These are phyloP conservation scores for Scytalopus superciliaris DNA, from an alignment of 2,113 vertebrate species.

Conservation along the genomic window DNA sequence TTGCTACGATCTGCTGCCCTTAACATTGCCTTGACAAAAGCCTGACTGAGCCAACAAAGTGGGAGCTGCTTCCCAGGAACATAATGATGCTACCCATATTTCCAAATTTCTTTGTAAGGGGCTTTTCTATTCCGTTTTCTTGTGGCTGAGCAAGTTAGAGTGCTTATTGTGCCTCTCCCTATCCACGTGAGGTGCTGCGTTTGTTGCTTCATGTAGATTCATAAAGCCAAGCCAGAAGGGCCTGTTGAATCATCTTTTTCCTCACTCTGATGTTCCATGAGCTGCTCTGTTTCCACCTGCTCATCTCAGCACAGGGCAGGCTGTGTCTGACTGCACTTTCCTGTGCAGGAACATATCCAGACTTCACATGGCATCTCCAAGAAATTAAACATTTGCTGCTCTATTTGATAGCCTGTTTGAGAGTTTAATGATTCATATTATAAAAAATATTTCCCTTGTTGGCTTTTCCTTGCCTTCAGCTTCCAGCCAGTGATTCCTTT, in stretches of 20 bases:
- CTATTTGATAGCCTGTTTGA: not conserved
- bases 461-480: constrained; percentile 25
- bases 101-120: not conserved
- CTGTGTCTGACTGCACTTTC: not conserved
- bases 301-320: fast-evolving
- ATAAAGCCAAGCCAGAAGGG: not conserved
- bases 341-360: not conserved
- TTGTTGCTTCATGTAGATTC: not conserved
- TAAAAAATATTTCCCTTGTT: constrained; percentile 20
- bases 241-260: not conserved
- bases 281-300: not conserved
- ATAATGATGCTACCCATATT: fast-evolving
- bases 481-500: constrained; percentile 8
- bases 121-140: too few relatives aligned
- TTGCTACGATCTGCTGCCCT: not conserved
- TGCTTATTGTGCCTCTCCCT: fast-evolving
- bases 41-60: fast-evolving
- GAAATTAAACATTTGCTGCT: not conserved
- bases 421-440: constrained; percentile 16
- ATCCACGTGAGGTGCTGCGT: fast-evolving
- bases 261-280: fast-evolving
- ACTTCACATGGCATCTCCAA: not conserved
- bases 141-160: too few relatives aligned
- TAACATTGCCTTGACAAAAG: not conserved
- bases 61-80: not conserved